Evolutionary conservation across 2,113 vertebrate species (phyloP).

Genomic region (Diadophis punctatus): DNA sequence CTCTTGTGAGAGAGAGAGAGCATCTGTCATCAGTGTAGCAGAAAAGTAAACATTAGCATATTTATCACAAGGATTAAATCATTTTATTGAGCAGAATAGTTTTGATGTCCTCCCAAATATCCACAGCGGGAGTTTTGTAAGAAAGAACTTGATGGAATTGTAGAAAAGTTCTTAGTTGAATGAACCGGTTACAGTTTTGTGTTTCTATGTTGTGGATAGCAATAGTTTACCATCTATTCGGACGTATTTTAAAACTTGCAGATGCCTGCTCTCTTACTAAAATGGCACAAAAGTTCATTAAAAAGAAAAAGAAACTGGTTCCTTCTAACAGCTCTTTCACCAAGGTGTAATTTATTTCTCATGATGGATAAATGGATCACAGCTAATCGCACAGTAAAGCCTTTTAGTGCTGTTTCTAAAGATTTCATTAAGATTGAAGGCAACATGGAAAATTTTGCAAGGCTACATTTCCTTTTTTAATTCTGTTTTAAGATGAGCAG

Average conservation of each 20-base stretch:
- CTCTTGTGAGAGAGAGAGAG: constrained; percentile 1
- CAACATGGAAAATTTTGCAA: not conserved
- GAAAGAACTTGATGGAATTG: constrained; percentile 28
- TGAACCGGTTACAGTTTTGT: not conserved
- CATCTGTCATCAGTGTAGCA: constrained; percentile 10
- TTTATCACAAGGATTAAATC: constrained; percentile 46
- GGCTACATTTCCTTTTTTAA: not conserved
- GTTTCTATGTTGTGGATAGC: not conserved
- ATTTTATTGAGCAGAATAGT: constrained; percentile 43
- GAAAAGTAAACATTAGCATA: constrained; percentile 31
- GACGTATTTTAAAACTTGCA: not conserved
- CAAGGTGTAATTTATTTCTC: not conserved
- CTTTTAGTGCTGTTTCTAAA: not conserved
- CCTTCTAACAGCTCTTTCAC: not conserved
- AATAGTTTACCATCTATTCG: constrained; percentile 18
- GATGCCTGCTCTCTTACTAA: not conserved
- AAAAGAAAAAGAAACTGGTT: not conserved
- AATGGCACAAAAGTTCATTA: not conserved
- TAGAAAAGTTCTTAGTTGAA: constrained; percentile 35
- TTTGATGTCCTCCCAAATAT: constrained; percentile 2
- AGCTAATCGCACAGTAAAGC: not conserved
- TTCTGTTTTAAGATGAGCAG: not conserved
- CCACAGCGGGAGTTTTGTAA: constrained; percentile 39
- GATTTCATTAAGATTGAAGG: not conserved
- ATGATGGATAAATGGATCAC: not conserved